These are phyloP conservation scores for Pogonus chalceus DNA, from an alignment of 1,140 invertebrate species.

Conservation along the genomic window DNA sequence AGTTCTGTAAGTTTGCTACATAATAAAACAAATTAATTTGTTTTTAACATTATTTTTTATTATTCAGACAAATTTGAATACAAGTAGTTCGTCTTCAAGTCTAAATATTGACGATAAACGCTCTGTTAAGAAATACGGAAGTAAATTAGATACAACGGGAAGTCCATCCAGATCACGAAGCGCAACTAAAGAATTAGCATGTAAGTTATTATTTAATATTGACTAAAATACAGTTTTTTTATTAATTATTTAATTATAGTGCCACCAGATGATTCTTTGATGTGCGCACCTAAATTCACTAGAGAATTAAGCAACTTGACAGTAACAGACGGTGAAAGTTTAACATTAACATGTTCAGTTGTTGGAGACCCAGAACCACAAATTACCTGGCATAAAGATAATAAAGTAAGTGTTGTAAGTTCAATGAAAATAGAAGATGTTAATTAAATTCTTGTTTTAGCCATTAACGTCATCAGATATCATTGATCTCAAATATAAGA, in stretches of 20 bases:
- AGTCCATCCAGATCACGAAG: slow-evolving; percentile 73
- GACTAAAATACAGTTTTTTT: neutral
- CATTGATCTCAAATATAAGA: slow-evolving; percentile 84
- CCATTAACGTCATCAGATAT: slow-evolving; percentile 68
- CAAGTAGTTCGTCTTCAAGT: slow-evolving; percentile 20
- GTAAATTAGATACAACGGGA: slow-evolving; percentile 57
- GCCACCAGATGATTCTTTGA: slow-evolving; percentile 71
- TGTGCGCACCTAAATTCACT: slow-evolving; percentile 75
- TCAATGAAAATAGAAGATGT: slow-evolving; percentile 13
- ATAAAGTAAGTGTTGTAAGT: slow-evolving; percentile 41
- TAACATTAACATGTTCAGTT: slow-evolving; percentile 68
- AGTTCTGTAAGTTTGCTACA: neutral
- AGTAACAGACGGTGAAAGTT: slow-evolving; percentile 71
- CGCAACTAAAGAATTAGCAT: slow-evolving; percentile 79
- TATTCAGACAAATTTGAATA: neutral
- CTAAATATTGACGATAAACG: slow-evolving; percentile 33
- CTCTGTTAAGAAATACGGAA: slow-evolving; percentile 64
- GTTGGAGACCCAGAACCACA: slow-evolving; percentile 86
- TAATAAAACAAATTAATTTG: neutral
- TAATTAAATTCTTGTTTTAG: slow-evolving; percentile 27
- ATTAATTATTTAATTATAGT: slow-evolving; percentile 40
- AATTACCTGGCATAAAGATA: slow-evolving; percentile 76
- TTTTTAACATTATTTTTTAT: neutral
- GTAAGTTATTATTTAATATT: slow-evolving; percentile 45
- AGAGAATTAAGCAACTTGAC: slow-evolving; percentile 56